Conservation (phyloP, 2,797 vertebrate species). For the Sarcophilus harrisii region DNA sequence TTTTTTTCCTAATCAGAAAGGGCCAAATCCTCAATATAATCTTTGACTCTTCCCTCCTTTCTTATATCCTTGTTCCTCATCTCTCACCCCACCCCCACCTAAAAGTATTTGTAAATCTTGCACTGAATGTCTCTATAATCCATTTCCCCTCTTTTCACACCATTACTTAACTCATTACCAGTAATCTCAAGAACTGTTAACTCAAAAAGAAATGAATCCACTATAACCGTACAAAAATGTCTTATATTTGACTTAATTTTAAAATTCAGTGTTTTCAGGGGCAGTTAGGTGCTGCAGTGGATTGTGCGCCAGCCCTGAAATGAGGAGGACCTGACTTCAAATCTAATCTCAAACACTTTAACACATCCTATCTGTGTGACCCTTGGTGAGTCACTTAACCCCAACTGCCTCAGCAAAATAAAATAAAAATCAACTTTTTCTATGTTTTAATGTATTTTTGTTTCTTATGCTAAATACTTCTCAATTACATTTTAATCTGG, state of each 20-base stretch:
- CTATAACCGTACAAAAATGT: background rate
- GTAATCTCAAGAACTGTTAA: background rate
- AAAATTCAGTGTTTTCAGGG: background rate
- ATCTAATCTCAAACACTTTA: no score
- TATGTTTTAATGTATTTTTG: background rate
- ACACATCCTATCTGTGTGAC: no score
- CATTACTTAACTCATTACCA: background rate
- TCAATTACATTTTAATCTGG: background rate
- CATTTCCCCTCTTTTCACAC: background rate
- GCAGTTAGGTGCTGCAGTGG: no score
- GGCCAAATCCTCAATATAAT: background rate
- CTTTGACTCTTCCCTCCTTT: background rate
- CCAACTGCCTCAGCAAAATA: no score
- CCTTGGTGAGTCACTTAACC: no score
- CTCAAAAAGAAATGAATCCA: background rate
- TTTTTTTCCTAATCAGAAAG: background rate
- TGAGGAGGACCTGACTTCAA: no score
- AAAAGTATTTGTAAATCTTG: background rate
- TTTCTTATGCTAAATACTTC: background rate
- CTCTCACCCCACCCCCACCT: background rate
- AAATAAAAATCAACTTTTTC: background rate
- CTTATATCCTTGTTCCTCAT: background rate
- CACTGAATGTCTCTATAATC: background rate
- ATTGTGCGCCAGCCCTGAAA: no score
- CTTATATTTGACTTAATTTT: background rate